phyloP scores from a whole-genome alignment of 64 coral and sea anemone species.

The Exaiptasia diaphana region DNA sequence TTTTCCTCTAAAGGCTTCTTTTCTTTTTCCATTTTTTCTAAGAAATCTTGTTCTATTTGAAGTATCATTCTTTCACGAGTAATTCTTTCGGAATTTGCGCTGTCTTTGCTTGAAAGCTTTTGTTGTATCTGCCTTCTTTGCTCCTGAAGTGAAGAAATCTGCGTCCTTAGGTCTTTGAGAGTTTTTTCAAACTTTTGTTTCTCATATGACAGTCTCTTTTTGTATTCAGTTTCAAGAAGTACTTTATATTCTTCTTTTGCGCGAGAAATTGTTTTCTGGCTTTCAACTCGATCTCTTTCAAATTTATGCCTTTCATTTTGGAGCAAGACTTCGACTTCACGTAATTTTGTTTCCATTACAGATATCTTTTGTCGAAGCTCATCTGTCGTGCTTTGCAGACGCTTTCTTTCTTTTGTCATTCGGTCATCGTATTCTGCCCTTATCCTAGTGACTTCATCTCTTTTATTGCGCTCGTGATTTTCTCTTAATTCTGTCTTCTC shows the following conservation, averaged over 20 bases:
- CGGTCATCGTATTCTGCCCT: conserved; percentile 42
- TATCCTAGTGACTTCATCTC: conserved; percentile 58
- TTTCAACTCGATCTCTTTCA: conserved; percentile 23
- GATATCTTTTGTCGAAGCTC: conserved; percentile 69
- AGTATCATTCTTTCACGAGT: conserved; percentile 40
- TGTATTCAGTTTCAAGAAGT: conserved; percentile 61
- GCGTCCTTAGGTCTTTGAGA: conserved; percentile 51
- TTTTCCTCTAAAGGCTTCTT: conserved; percentile 77
- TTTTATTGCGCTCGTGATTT: conserved; percentile 50
- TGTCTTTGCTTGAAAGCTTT: conserved; percentile 52
- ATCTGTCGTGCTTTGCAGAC: conserved; percentile 46
- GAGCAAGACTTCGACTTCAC: conserved; percentile 38
- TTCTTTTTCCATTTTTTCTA: conserved; percentile 48
- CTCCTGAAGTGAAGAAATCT: conserved; percentile 76
- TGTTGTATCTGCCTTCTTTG: conserved; percentile 81
- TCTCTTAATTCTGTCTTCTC: conserved; percentile 61
- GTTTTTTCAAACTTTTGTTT: conserved; percentile 78
- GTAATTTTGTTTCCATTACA: conserved; percentile 45
- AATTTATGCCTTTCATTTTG: conserved; percentile 51
- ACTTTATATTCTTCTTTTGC: conserved; percentile 69
- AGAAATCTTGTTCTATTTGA: conserved; percentile 76
- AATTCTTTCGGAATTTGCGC: background rate
- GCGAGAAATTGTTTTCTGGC: conserved; percentile 50
- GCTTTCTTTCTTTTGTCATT: conserved; percentile 46
- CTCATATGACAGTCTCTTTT: conserved; percentile 51